Evolutionary conservation across 2,888 invertebrate genomes (phyloP), one percentile per base, ranked within the genome.

Genomic region (Pseudococcus longispinus): DNA sequence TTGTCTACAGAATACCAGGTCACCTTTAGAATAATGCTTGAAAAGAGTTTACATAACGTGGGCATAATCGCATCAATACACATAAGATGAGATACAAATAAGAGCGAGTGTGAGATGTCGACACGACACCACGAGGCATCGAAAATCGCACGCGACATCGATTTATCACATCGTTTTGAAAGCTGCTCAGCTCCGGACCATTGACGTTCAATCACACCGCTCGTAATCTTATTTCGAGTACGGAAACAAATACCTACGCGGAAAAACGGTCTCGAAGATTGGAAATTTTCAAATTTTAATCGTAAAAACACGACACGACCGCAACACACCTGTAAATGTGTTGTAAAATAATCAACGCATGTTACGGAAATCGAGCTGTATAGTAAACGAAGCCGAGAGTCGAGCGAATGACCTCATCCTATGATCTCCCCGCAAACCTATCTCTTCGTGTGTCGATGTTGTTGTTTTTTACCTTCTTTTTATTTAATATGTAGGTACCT

Each of bases 391-490:
- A 60, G 60, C 23, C 55, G 55, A 60, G 55, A 60, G 23, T 60
- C 20, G 60, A 60, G 60, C 60, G 60, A 60, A 60, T 60, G 60
- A 60, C 60, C 60, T 60, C 23, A 60, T 60, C 60, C 60, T 60
- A 60, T 9, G 20, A 60, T 60, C 60, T 23, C 20, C 60, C 11
- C 60, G 60, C 55, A 13, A 20, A 23, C 20, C 60, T n/a, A 13
- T n/a, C 60, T 20, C 20, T 23, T 6, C 2, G 13, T 55, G 55
- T 11, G 8, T 60, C 23, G 60, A 23, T 60, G 60, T 1, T 60
- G 60, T 60, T 60, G 6, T 60, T 60, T 60, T 51, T 51, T 46
- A 46, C 15, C 15, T 15, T 51, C n/a, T 60, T 60, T 9, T 60
- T 60, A 20, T 23, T 60, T 60, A 60, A 60, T 60, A 60, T 20